A percentile compares a stretch with the other conserved stretches of the same genome.
Conservation (phyloP, 2,113 vertebrate species). For the Cryptotis parvus region DNA sequence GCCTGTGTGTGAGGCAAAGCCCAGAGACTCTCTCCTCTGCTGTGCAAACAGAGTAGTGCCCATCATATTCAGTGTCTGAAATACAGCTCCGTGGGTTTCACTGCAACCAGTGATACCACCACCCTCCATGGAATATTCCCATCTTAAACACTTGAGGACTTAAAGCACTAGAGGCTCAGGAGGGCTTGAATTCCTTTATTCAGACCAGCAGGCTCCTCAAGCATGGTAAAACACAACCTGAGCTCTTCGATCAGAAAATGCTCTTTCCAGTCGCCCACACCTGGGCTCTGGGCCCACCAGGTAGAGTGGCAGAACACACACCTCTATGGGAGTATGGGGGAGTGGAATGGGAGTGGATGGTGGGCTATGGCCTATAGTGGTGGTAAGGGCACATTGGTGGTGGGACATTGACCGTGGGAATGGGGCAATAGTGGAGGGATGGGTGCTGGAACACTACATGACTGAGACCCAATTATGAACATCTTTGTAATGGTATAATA, state of each 20-base stretch:
- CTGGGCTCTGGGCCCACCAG: background rate
- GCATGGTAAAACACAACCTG: background rate
- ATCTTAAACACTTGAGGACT: slow-evolving; percentile 17
- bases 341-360: too few relatives aligned
- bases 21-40: background rate
- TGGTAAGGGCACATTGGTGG: too few relatives aligned
- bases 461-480: too few relatives aligned
- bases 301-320: too few relatives aligned
- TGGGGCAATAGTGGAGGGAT: too few relatives aligned
- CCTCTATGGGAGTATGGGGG: too few relatives aligned
- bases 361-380: too few relatives aligned
- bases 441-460: too few relatives aligned
- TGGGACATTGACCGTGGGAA: too few relatives aligned
- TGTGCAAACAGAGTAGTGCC: background rate
- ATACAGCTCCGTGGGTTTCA: background rate
- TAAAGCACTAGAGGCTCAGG: background rate
- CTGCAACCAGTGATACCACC: background rate
- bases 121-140: background rate
- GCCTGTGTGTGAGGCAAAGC: too few relatives aligned
- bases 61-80: background rate
- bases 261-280: background rate
- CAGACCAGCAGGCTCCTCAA: background rate
- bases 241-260: background rate
- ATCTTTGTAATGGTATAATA: too few relatives aligned
- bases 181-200: background rate